Evolutionary conservation across 2,797 vertebrate genomes (phyloP).

Genomic region (Hydrolagus colliei): DNA sequence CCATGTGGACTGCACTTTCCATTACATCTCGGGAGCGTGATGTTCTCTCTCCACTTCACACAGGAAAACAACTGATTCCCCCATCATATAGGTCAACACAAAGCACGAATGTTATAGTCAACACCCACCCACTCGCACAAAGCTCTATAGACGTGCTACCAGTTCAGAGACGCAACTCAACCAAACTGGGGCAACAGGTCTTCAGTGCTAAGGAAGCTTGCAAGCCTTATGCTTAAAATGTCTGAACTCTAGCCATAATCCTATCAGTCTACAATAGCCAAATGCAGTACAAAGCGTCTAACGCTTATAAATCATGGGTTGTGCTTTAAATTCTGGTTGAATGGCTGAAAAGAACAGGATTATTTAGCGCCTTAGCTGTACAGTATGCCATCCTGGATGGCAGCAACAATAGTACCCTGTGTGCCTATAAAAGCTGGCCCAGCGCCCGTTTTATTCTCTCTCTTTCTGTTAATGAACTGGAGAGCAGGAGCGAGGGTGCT

Average conservation of each 20-base stretch:
- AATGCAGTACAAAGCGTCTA: neutral
- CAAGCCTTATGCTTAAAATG: neutral
- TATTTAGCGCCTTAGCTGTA: neutral
- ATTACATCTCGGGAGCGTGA: too few species aligned
- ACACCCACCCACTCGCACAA: too few species aligned
- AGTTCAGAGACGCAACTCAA: too few species aligned
- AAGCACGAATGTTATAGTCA: too few species aligned
- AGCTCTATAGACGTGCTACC: too few species aligned
- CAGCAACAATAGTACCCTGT: neutral
- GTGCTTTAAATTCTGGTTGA: neutral
- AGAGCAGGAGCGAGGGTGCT: too few species aligned
- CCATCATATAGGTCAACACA: too few species aligned
- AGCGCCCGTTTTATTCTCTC: neutral
- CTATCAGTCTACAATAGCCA: neutral
- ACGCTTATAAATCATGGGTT: neutral
- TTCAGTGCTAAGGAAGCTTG: neutral
- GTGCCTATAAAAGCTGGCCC: slow-evolving; percentile 20
- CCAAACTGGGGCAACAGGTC: too few species aligned
- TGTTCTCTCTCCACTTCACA: too few species aligned
- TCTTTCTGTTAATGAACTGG: neutral
- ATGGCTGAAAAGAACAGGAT: neutral
- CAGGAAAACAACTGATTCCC: too few species aligned
- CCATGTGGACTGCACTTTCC: too few species aligned
- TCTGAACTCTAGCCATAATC: neutral
- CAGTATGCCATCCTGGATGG: neutral